phyloP scores from a whole-genome alignment of 2,888 invertebrate genomes.

The Automeris io region DNA sequence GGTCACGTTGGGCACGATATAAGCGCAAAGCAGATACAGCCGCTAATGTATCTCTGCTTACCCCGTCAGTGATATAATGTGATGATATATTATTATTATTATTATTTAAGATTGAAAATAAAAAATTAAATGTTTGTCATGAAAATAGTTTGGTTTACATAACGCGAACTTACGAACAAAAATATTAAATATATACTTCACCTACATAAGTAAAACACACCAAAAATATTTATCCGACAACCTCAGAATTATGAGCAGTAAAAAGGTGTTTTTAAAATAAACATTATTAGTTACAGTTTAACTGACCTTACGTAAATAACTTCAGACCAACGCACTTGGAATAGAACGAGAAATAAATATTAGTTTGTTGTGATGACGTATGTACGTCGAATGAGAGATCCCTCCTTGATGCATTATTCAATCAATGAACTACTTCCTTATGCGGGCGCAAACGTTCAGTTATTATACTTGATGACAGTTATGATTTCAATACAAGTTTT shows the following conservation, averaged over 20 bases:
- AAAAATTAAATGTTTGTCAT: no score
- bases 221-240: background rate
- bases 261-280: slow-evolving; percentile 27
- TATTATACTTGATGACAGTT: slow-evolving; percentile 65
- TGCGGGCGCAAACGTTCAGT: slow-evolving; percentile 62
- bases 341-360: slow-evolving; percentile 24
- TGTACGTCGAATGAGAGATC: slow-evolving; percentile 37
- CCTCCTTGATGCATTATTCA: slow-evolving; percentile 45
- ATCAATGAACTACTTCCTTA: slow-evolving; percentile 69
- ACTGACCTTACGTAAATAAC: slow-evolving; percentile 30
- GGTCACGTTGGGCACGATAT: no score
- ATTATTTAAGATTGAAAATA: no score
- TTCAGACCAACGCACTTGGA: slow-evolving; percentile 29
- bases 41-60: no score
- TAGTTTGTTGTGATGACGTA: slow-evolving; percentile 33
- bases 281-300: slow-evolving; percentile 21
- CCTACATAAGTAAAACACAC: background rate
- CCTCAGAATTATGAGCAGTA: slow-evolving; percentile 9
- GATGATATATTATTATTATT: no score
- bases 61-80: no score
- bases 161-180: no score
- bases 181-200: no score
- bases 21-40: no score
- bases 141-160: no score
- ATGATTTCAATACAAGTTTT: slow-evolving; percentile 56